Base-by-base conservation (phyloP, 2,797 vertebrate genomes). In the Knipowitschia caucasica region DNA sequence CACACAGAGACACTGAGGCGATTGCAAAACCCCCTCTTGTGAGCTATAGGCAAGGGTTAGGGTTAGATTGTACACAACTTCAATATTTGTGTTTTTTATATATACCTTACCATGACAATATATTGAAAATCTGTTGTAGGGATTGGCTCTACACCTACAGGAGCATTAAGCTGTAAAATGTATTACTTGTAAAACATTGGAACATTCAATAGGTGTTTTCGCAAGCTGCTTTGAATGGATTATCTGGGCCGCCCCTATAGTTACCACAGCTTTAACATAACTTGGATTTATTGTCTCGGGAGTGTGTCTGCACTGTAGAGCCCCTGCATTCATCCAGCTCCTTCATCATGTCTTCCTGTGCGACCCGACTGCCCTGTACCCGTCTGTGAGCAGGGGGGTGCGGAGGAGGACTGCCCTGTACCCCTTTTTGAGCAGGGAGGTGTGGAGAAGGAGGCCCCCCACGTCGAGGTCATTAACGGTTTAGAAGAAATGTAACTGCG, bases 401-500 rank as follows among this genome's bases (percentile, higher is more conserved):
- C 62, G 46, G 69, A 71, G 72, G 62, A 46, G 18, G 57, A 21
- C 43, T 67, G 70, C 63, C 31, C 75, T 52, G 35, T 33, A 42
- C 36, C 31, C 47, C 27, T 53, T 38, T 53, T 65, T 52, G 50
- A 17, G 1, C 52, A 62, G 55, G 54, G 43, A 62, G 24, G 21
- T 9, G 57, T 60, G 46, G 69, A 71, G 72, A 59, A 46, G 18
- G 57, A 21, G 72, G 68, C 78, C 80, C 82, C 82, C 78, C 71
- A 77, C 65, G 53, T 81, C 5, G 71, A 12, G 0, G 25, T 65
- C 69, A 77, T 84, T 77, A 77, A 56, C 63, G 29, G 2, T 58
- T 53, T 45, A 0, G 24, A 45, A 43, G 60, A 7, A 15, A 56
- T 67, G 69, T 77, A 73, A 75, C 62, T 69, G 73, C 56, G 69